phyloP scores from a whole-genome alignment of 2,888 invertebrate genomes.

The Hipparchia sbordonii region DNA sequence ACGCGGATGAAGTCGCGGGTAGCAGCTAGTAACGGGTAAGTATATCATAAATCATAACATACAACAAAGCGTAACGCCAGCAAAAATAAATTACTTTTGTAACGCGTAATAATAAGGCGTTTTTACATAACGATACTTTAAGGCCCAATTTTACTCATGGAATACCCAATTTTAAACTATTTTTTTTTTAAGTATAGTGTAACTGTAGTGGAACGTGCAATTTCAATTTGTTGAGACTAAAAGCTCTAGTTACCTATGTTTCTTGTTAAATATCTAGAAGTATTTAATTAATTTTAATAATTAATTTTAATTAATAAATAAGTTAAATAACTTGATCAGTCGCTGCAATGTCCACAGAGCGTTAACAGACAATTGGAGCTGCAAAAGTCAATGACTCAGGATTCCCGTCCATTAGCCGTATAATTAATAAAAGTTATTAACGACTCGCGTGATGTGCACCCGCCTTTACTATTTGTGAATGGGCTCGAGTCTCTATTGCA shows the following conservation, averaged over 20 bases:
- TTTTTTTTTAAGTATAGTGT: too few species aligned
- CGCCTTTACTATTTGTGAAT: slow-evolving; percentile 48
- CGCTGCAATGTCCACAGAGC: background rate
- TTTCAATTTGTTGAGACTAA: too few species aligned
- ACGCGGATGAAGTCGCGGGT: too few species aligned
- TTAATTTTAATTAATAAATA: too few species aligned
- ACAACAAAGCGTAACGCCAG: slow-evolving; percentile 11
- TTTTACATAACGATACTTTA: background rate
- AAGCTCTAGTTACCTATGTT: too few species aligned
- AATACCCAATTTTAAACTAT: too few species aligned
- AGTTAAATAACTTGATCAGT: background rate
- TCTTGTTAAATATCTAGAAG: too few species aligned
- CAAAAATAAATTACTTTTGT: background rate
- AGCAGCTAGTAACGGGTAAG: too few species aligned
- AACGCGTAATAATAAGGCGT: background rate
- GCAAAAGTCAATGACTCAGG: slow-evolving; percentile 39
- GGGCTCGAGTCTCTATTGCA: slow-evolving; percentile 33
- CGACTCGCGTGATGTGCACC: slow-evolving; percentile 46
- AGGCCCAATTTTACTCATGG: too few species aligned
- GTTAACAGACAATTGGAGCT: slow-evolving; percentile 15
- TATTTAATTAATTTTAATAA: too few species aligned
- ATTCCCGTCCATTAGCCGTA: slow-evolving; percentile 48
- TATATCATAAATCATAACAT: too few species aligned
- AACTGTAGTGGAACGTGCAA: too few species aligned
- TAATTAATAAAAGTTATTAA: slow-evolving; percentile 61